Conservation (phyloP, 2,888 invertebrate genomes). For the Tillus elongatus region DNA sequence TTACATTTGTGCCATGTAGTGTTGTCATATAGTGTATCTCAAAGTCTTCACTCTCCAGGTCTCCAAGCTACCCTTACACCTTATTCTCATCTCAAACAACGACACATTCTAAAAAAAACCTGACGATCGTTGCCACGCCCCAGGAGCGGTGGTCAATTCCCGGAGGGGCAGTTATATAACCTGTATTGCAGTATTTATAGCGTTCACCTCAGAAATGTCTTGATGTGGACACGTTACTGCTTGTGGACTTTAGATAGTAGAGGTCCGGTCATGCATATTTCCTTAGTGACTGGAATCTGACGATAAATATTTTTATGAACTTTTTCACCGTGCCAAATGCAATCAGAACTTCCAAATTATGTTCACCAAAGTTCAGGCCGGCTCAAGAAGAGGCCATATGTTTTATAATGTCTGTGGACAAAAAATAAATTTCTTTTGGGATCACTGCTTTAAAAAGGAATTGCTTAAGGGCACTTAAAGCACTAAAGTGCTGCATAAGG, state of each 20-base stretch:
- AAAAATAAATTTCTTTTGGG: background rate
- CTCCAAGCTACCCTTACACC: too few species aligned
- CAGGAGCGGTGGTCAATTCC: too few species aligned
- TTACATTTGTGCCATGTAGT: too few species aligned
- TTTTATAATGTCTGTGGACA: background rate
- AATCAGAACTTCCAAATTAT: background rate
- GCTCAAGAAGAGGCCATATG: background rate
- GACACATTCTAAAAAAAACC: too few species aligned
- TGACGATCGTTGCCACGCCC: too few species aligned
- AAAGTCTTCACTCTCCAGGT: too few species aligned
- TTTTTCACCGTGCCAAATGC: background rate
- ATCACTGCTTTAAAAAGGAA: background rate
- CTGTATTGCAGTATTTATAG: too few species aligned
- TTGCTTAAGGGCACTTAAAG: background rate
- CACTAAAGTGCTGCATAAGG: background rate
- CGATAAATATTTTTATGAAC: background rate
- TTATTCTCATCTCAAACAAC: too few species aligned
- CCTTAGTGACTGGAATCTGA: slow-evolving; percentile 1
- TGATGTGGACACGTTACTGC: too few species aligned
- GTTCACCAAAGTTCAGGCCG: background rate
- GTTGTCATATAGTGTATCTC: too few species aligned
- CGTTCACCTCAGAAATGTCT: too few species aligned
- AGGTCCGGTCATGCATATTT: background rate
- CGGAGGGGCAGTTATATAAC: too few species aligned
- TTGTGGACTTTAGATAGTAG: background rate